Conservation (phyloP, 2,888 invertebrate species). For the Orchesella flavescens region DNA sequence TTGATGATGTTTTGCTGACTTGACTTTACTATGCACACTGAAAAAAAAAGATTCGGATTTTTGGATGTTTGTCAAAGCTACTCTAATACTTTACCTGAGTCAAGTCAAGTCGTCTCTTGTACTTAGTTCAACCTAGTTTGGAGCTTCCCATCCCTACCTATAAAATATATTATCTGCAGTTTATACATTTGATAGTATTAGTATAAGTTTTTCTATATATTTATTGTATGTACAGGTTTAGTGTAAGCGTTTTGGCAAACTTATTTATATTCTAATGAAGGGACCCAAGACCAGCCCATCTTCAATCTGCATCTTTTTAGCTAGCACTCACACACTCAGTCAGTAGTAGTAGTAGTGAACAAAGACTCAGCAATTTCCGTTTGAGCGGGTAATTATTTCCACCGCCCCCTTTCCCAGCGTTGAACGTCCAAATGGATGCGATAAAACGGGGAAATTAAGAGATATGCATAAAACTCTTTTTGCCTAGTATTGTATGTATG, state of each 20-base stretch:
- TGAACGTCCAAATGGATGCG: no score
- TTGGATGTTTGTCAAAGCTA: conserved; percentile 15
- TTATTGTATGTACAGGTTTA: no score
- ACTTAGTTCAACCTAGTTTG: no score
- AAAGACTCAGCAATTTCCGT: background rate
- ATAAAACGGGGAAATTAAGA: no score
- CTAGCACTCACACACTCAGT: no score
- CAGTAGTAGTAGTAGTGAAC: no score
- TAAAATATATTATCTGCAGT: no score
- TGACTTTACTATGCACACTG: background rate
- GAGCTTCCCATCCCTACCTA: no score
- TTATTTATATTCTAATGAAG: conserved; percentile 7
- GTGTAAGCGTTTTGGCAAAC: background rate
- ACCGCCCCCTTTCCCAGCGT: background rate
- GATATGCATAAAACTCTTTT: no score
- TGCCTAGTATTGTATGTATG: no score
- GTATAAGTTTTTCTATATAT: no score
- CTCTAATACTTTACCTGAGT: conserved; percentile 10
- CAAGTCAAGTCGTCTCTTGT: background rate
- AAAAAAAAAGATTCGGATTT: conserved; percentile 1
- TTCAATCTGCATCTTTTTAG: background rate
- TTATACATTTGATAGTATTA: no score
- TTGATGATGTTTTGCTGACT: conserved; percentile 10
- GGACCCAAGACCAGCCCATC: background rate
- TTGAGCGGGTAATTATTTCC: background rate